Conservation (phyloP, 2,113 vertebrate species). For the Gasterosteus aculeatus region DNA sequence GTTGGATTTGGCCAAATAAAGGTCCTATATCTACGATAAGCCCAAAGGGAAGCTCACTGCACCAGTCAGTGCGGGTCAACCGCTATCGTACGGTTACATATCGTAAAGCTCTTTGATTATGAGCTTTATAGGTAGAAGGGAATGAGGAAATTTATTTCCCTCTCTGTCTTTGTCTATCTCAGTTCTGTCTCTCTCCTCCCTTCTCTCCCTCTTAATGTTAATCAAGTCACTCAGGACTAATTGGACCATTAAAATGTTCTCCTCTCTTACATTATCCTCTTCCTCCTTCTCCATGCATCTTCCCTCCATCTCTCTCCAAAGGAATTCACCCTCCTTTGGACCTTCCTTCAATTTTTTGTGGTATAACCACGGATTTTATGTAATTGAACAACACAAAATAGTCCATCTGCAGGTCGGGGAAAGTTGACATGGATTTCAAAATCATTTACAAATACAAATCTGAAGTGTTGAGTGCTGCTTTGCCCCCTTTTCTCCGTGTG, state of each 20-base stretch:
- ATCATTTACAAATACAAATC: too few species aligned
- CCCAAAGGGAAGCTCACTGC: not conserved
- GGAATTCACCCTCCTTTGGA: too few species aligned
- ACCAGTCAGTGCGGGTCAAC: not conserved
- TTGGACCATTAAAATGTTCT: constrained; percentile 75
- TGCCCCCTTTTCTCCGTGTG: not conserved
- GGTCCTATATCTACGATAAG: not conserved
- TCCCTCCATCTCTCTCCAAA: constrained; percentile 7
- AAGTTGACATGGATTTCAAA: too few species aligned
- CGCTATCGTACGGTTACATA: not conserved
- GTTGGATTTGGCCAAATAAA: not conserved
- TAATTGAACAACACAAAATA: too few species aligned
- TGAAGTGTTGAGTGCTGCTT: not conserved
- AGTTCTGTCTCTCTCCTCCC: not conserved
- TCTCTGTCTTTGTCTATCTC: not conserved
- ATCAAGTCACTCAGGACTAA: constrained; percentile 67
- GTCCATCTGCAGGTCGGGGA: too few species aligned
- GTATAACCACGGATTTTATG: too few species aligned
- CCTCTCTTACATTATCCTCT: constrained; percentile 59
- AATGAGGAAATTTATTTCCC: not conserved
- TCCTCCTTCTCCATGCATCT: not conserved
- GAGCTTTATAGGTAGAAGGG: not conserved
- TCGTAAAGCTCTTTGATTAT: not conserved
- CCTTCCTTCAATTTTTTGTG: too few species aligned
- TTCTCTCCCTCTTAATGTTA: constrained; percentile 52